Conservation (phyloP, 2,888 invertebrate genomes). For the Drosophila formosana region DNA sequence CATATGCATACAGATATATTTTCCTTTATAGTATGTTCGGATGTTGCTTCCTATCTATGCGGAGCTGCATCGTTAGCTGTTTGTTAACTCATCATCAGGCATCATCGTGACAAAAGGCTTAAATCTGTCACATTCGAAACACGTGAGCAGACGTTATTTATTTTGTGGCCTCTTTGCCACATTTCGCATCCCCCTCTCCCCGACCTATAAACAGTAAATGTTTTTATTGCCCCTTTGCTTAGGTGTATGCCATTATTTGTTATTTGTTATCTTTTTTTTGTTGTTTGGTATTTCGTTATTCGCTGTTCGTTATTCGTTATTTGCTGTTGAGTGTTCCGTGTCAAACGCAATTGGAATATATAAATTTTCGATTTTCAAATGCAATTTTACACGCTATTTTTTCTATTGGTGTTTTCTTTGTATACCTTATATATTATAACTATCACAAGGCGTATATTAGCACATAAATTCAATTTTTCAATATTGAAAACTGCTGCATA, state of each 20-base stretch:
- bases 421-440: background rate
- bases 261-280: conserved; percentile 21
- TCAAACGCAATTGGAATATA: conserved; percentile 72
- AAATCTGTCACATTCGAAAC: conserved; percentile 80
- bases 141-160: conserved; percentile 76
- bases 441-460: background rate
- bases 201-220: conserved; percentile 54
- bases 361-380: conserved; percentile 68
- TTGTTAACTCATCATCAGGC: conserved; percentile 78
- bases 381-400: conserved; percentile 51
- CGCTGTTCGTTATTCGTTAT: conserved; percentile 26
- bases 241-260: conserved; percentile 33
- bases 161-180: conserved; percentile 57
- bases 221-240: conserved; percentile 56
- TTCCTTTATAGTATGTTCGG: background rate
- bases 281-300: conserved; percentile 15
- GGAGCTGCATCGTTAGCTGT: conserved; percentile 58
- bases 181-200: background rate
- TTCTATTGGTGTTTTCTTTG: conserved; percentile 7
- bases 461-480: background rate
- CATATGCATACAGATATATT: conserved; percentile 18
- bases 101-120: conserved; percentile 80
- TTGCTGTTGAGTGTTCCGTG: conserved; percentile 36
- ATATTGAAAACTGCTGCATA: background rate
- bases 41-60: conserved; percentile 34